phyloP scores from a whole-genome alignment of 92 coral and sea anemone genomes.

The Porites evermanni region DNA sequence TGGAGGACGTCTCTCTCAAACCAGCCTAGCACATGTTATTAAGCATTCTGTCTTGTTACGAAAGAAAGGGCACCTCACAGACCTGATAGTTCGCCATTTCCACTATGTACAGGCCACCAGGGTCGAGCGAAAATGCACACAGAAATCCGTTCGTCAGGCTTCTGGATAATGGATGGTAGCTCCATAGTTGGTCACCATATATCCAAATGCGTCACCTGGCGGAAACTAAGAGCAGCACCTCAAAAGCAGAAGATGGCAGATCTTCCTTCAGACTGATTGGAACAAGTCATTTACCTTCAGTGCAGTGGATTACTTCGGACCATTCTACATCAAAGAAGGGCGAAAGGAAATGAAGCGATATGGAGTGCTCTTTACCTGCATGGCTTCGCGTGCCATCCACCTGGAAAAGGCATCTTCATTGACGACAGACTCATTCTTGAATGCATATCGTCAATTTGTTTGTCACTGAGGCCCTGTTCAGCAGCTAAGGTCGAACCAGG shows the following conservation, averaged over 20 bases:
- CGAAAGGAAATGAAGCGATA: background rate
- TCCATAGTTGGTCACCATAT: too few species aligned
- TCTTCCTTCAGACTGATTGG: background rate
- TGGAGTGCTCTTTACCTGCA: slow-evolving; percentile 5
- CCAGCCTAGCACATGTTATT: background rate
- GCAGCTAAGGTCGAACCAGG: background rate
- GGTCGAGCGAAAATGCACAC: too few species aligned
- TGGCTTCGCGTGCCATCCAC: background rate
- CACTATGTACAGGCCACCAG: too few species aligned
- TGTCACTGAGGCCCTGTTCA: background rate
- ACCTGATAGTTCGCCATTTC: too few species aligned
- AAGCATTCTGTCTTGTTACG: background rate
- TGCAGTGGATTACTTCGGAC: too few species aligned
- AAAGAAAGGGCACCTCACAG: too few species aligned
- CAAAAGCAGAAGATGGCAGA: slow-evolving; percentile 19
- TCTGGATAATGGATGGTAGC: too few species aligned
- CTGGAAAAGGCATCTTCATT: background rate
- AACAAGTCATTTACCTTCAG: slow-evolving; percentile 14
- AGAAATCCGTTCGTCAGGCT: too few species aligned
- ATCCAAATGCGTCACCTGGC: too few species aligned
- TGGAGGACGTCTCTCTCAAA: background rate
- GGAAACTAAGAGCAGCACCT: slow-evolving; percentile 22
- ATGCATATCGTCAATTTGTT: background rate
- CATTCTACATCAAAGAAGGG: slow-evolving; percentile 12
- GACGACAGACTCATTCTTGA: background rate